phyloP scores from a whole-genome alignment of 2,797 vertebrate genomes.

The Poecilia velifera region DNA sequence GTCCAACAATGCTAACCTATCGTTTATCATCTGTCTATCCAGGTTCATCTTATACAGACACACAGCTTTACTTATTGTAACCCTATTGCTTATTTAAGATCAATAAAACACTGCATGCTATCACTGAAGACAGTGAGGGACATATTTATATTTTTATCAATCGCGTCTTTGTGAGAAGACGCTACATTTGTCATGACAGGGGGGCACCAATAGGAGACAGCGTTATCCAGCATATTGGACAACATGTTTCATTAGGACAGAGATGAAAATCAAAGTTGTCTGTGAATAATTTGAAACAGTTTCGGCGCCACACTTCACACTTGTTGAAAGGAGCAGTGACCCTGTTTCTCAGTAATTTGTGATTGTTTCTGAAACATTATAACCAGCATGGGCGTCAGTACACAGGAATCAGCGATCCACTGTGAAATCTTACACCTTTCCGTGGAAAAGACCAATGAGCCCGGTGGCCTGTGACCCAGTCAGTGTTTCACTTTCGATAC shows the following conservation, averaged over 20 bases:
- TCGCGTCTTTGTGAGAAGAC: not conserved
- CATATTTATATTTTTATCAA: not conserved
- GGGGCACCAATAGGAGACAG: not conserved
- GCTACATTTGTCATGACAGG: not conserved
- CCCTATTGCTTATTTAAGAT: too few species aligned
- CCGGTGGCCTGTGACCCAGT: not conserved
- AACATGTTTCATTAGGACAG: not conserved
- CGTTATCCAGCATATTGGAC: not conserved
- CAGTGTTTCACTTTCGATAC: not conserved
- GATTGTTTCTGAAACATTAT: not conserved
- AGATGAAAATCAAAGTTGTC: not conserved
- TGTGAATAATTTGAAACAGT: not conserved
- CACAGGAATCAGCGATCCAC: not conserved
- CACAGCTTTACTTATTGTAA: too few species aligned
- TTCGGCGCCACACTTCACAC: not conserved
- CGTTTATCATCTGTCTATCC: not conserved
- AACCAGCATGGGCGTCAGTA: not conserved
- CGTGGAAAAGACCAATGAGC: not conserved
- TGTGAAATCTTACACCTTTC: not conserved
- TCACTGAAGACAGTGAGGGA: not conserved
- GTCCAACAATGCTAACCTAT: not conserved
- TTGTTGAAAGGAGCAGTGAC: not conserved
- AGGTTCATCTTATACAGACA: too few species aligned
- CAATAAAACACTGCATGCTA: not conserved
- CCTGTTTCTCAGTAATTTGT: not conserved